phyloP scores from a whole-genome alignment of 2,113 vertebrate species.

The Syngnathoides biaculeatus region DNA sequence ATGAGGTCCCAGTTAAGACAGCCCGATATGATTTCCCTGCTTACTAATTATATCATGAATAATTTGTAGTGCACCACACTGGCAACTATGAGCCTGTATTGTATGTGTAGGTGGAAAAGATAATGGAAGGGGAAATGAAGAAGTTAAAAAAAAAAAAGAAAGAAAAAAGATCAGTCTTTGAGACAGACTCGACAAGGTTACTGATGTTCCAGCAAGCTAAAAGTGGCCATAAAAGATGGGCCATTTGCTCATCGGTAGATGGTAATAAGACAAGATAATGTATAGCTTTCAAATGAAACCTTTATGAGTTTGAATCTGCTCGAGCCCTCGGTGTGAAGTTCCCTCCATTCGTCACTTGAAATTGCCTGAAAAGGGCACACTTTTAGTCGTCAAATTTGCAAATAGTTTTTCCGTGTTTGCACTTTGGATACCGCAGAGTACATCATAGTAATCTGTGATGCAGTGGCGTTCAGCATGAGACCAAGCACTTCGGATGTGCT shows the following conservation, averaged over 20 bases:
- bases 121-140: conserved; percentile 20
- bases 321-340: conserved; percentile 10
- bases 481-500: background rate
- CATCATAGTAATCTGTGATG: background rate
- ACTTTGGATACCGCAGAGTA: background rate
- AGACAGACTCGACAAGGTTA: conserved; percentile 53
- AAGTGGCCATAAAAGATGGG: conserved; percentile 53
- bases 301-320: conserved; percentile 39
- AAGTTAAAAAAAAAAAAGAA: conserved; percentile 20
- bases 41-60: conserved; percentile 66
- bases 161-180: conserved; percentile 34
- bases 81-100: conserved; percentile 14
- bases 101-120: conserved; percentile 6
- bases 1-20: conserved; percentile 55
- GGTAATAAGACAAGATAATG: conserved; percentile 62
- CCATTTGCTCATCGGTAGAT: conserved; percentile 37
- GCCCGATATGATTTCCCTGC: conserved; percentile 51
- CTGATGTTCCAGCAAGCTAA: conserved; percentile 57
- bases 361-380: background rate
- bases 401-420: background rate
- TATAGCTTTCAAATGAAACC: conserved; percentile 56
- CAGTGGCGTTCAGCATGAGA: background rate
- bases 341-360: conserved; percentile 11
- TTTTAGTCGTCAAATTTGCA: background rate
- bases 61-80: conserved; percentile 51